A percentile compares a stretch with the other conserved stretches of the same genome.
Evolutionary conservation across 1,140 invertebrate species (phyloP).

Genomic region (Hyles vespertilio): DNA sequence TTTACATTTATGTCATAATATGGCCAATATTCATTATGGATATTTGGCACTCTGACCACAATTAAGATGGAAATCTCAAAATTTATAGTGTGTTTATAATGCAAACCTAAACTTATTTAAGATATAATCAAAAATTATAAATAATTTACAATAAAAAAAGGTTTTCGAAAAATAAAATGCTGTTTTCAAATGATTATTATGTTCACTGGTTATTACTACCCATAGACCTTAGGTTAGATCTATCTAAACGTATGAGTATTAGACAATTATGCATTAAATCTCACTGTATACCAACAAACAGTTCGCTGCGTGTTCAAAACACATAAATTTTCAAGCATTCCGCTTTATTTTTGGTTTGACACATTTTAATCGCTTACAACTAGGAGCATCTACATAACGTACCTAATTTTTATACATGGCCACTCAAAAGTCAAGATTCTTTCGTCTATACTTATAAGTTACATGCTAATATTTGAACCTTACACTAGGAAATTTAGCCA

Average conservation of each 20-base stretch:
- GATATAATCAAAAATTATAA: too few species aligned
- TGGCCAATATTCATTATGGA: too few species aligned
- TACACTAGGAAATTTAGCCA: conserved; percentile 21
- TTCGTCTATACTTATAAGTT: conserved; percentile 20
- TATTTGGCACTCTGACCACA: too few species aligned
- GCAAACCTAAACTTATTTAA: too few species aligned
- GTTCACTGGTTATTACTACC: too few species aligned
- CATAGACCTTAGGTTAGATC: too few species aligned
- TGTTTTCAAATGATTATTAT: too few species aligned
- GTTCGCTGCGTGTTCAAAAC: conserved; percentile 63
- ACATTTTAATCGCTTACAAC: conserved; percentile 56
- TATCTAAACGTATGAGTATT: conserved; percentile 33
- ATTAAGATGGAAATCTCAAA: too few species aligned
- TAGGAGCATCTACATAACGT: conserved; percentile 42
- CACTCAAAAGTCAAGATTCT: conserved; percentile 51
- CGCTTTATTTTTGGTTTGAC: conserved; percentile 73
- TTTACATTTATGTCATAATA: too few species aligned
- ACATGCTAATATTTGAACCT: conserved; percentile 11
- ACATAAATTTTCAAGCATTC: conserved; percentile 73
- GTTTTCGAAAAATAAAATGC: too few species aligned
- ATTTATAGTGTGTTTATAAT: too few species aligned
- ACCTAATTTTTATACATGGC: conserved; percentile 60
- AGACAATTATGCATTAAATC: conserved; percentile 38
- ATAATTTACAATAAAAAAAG: too few species aligned
- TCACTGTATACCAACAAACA: conserved; percentile 51